A percentile compares a stretch with the other conserved stretches of the same genome.
These are phyloP conservation scores for Heptranchias perlo DNA, from an alignment of 2,113 vertebrate species.

Conservation along the genomic window DNA sequence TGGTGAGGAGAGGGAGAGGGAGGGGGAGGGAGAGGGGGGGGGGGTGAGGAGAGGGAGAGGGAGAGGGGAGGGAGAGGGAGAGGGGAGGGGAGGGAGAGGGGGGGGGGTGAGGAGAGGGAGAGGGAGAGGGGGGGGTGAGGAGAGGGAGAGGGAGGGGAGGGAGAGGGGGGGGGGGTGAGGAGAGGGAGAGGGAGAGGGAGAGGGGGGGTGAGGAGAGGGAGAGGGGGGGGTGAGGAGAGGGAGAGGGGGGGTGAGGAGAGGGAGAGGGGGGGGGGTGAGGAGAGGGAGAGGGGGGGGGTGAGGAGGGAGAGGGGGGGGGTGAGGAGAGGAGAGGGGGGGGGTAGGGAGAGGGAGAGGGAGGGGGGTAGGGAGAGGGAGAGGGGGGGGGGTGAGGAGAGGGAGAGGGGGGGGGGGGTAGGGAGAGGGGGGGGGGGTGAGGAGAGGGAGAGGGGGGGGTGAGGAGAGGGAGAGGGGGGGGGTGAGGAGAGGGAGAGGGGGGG, in stretches of 20 bases:
- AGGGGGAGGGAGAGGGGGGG: neutral
- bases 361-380: conserved; percentile 19
- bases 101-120: neutral
- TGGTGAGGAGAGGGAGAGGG: neutral
- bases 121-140: neutral
- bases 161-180: conserved; percentile 51
- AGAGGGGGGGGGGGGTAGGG: conserved; percentile 37
- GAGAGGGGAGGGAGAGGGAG: neutral
- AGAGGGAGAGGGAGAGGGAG: conserved; percentile 50
- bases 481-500: too few species aligned
- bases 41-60: neutral
- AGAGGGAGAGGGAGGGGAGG: conserved; percentile 32
- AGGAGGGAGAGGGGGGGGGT: neutral
- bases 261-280: conserved; percentile 43
- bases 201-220: neutral
- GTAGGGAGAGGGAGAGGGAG: conserved; percentile 35
- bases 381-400: neutral
- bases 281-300: conserved; percentile 31
- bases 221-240: neutral
- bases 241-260: conserved; percentile 35
- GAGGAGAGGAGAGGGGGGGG: conserved; percentile 35
- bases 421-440: conserved; percentile 55
- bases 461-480: conserved; percentile 44
- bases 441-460: conserved; percentile 46
- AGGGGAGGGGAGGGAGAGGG: neutral